Conservation (phyloP, 2,113 vertebrate species). For the Mormoops blainvillei region DNA sequence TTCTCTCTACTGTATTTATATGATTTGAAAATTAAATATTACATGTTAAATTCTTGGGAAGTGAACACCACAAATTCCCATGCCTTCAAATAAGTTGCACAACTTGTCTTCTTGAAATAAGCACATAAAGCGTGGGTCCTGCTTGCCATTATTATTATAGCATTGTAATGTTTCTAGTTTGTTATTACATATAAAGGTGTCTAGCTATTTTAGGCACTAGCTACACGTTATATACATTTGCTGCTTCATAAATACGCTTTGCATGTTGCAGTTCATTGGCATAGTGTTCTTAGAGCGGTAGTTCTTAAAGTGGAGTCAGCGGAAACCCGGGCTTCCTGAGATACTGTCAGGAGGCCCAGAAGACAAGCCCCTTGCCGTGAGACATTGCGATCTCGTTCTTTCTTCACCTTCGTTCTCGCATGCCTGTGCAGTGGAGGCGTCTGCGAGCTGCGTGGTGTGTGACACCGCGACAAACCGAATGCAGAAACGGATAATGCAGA, state of each 20-base stretch:
- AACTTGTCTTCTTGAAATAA: background rate
- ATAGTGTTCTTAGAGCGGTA: background rate
- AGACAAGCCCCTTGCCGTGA: background rate
- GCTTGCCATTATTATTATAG: background rate
- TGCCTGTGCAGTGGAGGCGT: fast-evolving
- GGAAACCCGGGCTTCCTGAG: background rate
- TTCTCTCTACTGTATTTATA: background rate
- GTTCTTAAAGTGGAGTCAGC: fast-evolving
- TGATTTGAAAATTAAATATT: background rate
- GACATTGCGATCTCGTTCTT: background rate
- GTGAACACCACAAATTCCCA: background rate
- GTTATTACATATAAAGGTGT: background rate
- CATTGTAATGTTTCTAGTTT: background rate
- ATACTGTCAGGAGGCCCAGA: no score
- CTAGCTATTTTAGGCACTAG: background rate
- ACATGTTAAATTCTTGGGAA: background rate
- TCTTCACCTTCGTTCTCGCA: background rate
- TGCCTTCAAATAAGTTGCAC: background rate
- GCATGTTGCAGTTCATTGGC: background rate
- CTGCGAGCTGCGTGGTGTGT: background rate
- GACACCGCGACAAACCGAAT: background rate
- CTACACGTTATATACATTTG: background rate
- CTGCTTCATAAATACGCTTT: background rate
- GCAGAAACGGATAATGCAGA: background rate
- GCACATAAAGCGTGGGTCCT: background rate